phyloP scores from a whole-genome alignment of 30 jellyfish, hydroid and myxozoan genomes.

The Cassiopea xamachana region DNA sequence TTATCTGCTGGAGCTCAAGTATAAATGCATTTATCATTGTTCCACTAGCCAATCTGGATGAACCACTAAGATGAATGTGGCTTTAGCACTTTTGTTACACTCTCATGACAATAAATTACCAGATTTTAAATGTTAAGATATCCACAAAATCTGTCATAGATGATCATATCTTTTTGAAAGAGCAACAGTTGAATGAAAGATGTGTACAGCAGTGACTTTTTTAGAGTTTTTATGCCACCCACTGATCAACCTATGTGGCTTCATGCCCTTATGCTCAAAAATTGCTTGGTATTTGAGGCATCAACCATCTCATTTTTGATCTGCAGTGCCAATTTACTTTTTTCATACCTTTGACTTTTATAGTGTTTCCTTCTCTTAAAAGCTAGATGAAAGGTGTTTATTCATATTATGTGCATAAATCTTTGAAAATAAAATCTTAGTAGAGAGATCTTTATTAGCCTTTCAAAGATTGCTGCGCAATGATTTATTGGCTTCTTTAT shows the following conservation, averaged over 20 bases:
- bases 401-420: not conserved
- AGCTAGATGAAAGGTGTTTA: not conserved
- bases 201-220: not conserved
- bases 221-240: too few relatives aligned
- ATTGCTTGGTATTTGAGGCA: too few relatives aligned
- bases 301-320: too few relatives aligned
- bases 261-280: too few relatives aligned
- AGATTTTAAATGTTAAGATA: not conserved
- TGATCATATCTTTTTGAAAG: not conserved
- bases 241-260: too few relatives aligned
- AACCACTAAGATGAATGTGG: not conserved
- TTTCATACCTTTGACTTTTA: not conserved
- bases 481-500: not conserved
- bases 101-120: not conserved
- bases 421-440: not conserved
- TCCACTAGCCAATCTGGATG: not conserved
- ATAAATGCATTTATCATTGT: not conserved
- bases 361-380: not conserved
- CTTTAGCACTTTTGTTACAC: not conserved
- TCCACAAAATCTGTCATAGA: not conserved
- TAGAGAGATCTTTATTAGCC: not conserved
- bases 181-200: not conserved
- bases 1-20: slow-evolving; percentile 8
- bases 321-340: too few relatives aligned
- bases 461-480: not conserved